Evolutionary conservation across 2,888 invertebrate genomes (phyloP), one percentile per base, ranked within the genome.

Genomic region (Aspidiotus rigidus): DNA sequence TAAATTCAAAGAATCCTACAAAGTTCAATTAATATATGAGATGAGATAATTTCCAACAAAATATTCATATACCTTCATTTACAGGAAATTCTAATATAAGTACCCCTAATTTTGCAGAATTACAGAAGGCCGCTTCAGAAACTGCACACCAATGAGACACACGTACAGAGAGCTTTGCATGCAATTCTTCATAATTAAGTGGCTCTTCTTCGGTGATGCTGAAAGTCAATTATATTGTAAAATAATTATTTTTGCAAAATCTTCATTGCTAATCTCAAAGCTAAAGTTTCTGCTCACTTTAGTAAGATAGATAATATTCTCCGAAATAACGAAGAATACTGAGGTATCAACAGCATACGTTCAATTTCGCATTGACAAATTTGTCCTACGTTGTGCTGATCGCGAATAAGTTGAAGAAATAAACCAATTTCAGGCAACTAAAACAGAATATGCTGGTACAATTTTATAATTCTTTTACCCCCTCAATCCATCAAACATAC

Each of bases 301-400:
- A 84, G 76, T 63, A 84, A 77, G 42, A 81, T 79, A 0, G 84
- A 83, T 82, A 84, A 83, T 13, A 84, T 77, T 64, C 77, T 76
- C 57, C 81, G 79, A 71, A 84, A 76, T 55, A 81, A 79, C 53
- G 78, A 78, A 13, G 83, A 83, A 70, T 82, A 81, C 73, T 79
- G 77, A 7, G 83, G 82, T 76, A 84, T 80, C 15, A 82, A 75
- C 49, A 84, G 77, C 78, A 82, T 81, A 53, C 83, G 77, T 76
- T 84, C 84, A 70, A 84, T 77, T 75, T 84, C 83, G 73, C 80
- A 83, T 76, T 83, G 81, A 5, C 82, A 79, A n/a, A 84, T 77
- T 71, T 81, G 79, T 44, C 80, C 79, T 69, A 83, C 76, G 74
- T 82, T 81, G 7, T 84, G 76, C 15, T 78, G 78, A 66, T 79